These are phyloP conservation scores for Metalampra italica DNA, from an alignment of 2,888 invertebrate genomes.

Conservation along the genomic window DNA sequence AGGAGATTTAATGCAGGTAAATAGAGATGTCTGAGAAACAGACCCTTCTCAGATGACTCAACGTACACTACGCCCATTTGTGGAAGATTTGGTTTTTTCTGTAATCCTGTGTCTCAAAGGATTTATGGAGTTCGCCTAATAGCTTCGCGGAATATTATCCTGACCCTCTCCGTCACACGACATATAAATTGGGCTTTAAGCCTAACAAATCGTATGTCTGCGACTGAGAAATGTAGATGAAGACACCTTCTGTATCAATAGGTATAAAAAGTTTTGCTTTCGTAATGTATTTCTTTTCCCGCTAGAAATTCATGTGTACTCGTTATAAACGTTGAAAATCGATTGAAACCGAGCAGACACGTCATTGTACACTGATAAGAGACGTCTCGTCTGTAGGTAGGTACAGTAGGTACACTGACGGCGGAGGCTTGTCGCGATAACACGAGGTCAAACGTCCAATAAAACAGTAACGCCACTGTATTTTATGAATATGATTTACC, in stretches of 20 bases:
- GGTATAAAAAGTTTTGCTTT: no score
- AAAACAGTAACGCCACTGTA: constrained; percentile 43
- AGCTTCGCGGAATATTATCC: background rate
- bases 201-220: no score
- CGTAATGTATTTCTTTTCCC: no score
- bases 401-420: constrained; percentile 40
- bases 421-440: constrained; percentile 68
- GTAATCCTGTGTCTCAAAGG: background rate
- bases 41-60: background rate
- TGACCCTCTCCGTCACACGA: no score
- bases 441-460: constrained; percentile 62
- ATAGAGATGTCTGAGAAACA: constrained; percentile 19
- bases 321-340: background rate
- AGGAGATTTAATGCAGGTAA: constrained; percentile 41
- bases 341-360: constrained; percentile 16
- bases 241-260: no score
- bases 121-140: background rate
- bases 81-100: background rate
- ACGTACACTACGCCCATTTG: background rate
- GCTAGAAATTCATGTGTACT: no score
- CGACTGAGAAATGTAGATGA: no score
- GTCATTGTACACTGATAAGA: constrained; percentile 45
- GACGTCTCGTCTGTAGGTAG: no score
- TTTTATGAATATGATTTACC: constrained; percentile 46
- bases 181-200: no score